Conservation (phyloP, 1,140 invertebrate genomes). For the Reticulitermes speratus region DNA sequence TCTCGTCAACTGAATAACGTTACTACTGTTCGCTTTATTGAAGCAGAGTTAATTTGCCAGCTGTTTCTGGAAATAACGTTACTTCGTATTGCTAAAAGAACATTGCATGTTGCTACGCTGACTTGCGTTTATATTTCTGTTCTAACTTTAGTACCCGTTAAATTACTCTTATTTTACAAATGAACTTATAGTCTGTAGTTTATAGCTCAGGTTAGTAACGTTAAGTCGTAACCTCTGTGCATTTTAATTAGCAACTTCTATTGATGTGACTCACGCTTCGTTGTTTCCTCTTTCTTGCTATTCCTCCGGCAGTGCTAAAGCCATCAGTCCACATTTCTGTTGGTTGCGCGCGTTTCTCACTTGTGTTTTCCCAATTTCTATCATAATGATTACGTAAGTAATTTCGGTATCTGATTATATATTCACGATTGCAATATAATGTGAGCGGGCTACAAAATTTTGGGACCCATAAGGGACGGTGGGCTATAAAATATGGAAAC, state of each 20-base stretch:
- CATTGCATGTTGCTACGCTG: background rate
- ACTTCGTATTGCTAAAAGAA: background rate
- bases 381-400: too few species aligned
- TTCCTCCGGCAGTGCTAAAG: too few species aligned
- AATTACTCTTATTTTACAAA: background rate
- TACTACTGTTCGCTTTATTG: background rate
- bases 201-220: background rate
- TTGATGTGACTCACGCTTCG: background rate
- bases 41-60: background rate
- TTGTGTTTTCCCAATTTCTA: too few species aligned
- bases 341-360: too few species aligned
- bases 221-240: background rate
- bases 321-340: too few species aligned
- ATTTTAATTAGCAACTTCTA: constrained; percentile 9
- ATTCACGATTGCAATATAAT: too few species aligned
- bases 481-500: too few species aligned
- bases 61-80: background rate
- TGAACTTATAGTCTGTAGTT: background rate
- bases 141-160: background rate
- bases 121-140: background rate
- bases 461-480: too few species aligned
- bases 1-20: background rate
- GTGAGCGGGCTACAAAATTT: too few species aligned
- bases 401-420: too few species aligned
- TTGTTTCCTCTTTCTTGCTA: too few species aligned